Evolutionary conservation across 2,888 invertebrate species (phyloP).

Genomic region (Lobophora halterata): DNA sequence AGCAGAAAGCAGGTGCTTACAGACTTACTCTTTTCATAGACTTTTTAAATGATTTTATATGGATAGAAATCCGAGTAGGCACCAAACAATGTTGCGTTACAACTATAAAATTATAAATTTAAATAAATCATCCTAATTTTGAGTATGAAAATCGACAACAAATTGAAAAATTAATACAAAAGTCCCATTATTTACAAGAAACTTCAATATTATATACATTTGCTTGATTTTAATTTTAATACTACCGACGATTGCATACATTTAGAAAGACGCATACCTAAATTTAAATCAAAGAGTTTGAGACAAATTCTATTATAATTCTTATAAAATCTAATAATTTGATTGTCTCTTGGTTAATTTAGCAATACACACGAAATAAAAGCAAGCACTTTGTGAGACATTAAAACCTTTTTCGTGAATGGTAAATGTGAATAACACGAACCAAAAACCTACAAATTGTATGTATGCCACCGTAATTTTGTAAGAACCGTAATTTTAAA

Average conservation of each 20-base stretch:
- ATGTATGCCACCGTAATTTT: not conserved
- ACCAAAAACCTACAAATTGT: no score
- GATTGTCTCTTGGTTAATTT: no score
- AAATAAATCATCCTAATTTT: constrained; percentile 16
- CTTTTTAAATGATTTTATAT: no score
- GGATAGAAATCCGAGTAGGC: no score
- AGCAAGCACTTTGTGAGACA: no score
- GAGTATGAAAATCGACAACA: constrained; percentile 40
- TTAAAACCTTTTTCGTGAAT: no score
- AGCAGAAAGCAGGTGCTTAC: no score
- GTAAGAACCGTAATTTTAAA: no score
- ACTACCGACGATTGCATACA: constrained; percentile 20
- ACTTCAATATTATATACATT: constrained; percentile 52
- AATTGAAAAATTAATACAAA: constrained; percentile 47
- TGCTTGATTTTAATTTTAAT: constrained; percentile 35
- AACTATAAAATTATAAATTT: constrained; percentile 21
- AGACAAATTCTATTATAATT: not conserved
- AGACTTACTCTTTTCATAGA: no score
- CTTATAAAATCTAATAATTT: no score
- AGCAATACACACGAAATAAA: no score
- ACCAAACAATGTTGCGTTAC: constrained; percentile 24
- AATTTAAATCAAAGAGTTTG: not conserved
- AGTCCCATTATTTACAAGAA: constrained; percentile 55
- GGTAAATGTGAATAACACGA: no score
- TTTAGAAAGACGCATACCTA: not conserved